A percentile compares a stretch with the other conserved stretches of the same genome.
Conservation (phyloP, 2,888 invertebrate genomes). For the Megalurothrips usitatus region DNA sequence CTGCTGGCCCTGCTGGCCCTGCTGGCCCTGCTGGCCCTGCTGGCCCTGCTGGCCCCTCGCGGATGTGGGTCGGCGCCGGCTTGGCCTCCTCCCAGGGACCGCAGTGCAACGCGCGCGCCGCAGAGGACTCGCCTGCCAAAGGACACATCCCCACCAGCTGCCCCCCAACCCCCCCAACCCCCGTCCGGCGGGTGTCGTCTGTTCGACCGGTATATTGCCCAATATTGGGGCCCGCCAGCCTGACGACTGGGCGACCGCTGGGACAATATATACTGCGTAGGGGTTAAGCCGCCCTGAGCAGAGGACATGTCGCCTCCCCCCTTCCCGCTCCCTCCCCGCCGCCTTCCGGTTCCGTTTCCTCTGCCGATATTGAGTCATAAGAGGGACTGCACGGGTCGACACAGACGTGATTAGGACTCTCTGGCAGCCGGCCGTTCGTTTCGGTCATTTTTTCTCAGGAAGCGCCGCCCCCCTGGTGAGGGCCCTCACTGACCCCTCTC, state of each 20-base stretch:
- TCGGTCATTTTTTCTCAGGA: too few species aligned
- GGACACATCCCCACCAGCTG: too few species aligned
- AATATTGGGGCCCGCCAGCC: not conserved
- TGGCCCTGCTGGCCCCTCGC: too few species aligned
- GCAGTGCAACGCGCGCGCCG: not conserved
- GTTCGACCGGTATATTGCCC: not conserved
- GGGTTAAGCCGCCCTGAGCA: not conserved
- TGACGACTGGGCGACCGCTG: not conserved
- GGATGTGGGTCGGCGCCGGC: too few species aligned
- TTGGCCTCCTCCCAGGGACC: not conserved
- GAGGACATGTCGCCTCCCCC: not conserved
- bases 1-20: too few species aligned
- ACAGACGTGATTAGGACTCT: not conserved
- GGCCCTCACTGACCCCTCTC: too few species aligned
- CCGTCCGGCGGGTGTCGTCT: too few species aligned
- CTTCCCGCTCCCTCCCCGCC: not conserved
- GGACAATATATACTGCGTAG: not conserved
- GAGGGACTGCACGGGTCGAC: not conserved
- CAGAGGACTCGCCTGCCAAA: too few species aligned
- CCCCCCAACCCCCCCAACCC: too few species aligned
- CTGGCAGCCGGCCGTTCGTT: too few species aligned
- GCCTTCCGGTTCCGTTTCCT: not conserved
- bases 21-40: too few species aligned
- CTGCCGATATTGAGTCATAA: conserved; percentile 15
- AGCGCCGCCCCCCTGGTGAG: too few species aligned